These are phyloP conservation scores for Drosophila algonquin DNA, from an alignment of 2,888 invertebrate species.

Conservation along the genomic window DNA sequence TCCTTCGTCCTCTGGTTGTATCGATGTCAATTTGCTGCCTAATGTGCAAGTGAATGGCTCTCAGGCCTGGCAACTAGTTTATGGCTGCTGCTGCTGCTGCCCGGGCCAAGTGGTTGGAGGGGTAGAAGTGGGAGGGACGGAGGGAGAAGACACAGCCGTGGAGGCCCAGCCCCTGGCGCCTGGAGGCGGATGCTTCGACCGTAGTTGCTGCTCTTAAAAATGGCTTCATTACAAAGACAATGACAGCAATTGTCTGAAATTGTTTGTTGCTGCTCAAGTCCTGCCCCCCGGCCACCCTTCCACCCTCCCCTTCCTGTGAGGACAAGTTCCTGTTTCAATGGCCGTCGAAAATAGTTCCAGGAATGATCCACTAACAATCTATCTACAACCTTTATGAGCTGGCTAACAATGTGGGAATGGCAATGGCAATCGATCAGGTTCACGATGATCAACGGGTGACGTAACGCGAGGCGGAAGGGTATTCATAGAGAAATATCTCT, in stretches of 20 bases:
- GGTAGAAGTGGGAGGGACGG: neutral
- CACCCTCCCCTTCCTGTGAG: neutral
- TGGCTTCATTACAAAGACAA: conserved; percentile 7
- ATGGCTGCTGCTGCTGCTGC: neutral
- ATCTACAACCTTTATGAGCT: conserved; percentile 12
- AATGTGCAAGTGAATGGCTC: conserved; percentile 75
- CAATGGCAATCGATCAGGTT: conserved; percentile 17
- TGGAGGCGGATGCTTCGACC: neutral
- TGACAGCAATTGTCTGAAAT: conserved; percentile 17
- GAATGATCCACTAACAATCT: conserved; percentile 9
- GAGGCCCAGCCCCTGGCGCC: neutral
- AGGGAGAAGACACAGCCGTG: neutral
- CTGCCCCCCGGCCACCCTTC: too few relatives aligned
- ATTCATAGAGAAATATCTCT: neutral
- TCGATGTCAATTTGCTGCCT: conserved; percentile 80
- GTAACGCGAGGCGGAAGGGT: conserved; percentile 6
- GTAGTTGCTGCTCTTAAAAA: conserved; percentile 1
- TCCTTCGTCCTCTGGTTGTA: conserved; percentile 43
- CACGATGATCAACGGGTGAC: conserved; percentile 7
- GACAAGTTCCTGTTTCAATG: conserved; percentile 22
- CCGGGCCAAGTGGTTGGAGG: neutral
- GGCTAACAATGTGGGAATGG: conserved; percentile 7
- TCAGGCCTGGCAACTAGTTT: conserved; percentile 29
- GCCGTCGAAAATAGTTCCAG: conserved; percentile 6
- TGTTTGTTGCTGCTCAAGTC: neutral